These are phyloP conservation scores for Procambarus virginalis DNA, from an alignment of 1,140 invertebrate species.

Conservation along the genomic window DNA sequence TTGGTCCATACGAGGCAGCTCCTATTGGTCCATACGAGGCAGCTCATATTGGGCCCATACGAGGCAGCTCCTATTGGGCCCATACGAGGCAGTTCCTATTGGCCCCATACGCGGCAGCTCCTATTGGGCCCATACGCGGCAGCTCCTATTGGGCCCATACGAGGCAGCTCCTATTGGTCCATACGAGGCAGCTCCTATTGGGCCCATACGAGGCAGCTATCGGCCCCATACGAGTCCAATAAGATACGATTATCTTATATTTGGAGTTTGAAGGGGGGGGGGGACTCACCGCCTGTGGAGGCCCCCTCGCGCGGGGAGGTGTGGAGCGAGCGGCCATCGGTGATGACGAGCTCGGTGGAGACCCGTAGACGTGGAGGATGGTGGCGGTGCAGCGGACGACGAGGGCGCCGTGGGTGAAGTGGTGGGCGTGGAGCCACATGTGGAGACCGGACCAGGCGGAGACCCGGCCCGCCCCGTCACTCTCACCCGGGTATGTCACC, in stretches of 20 bases:
- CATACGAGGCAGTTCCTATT: too few relatives aligned
- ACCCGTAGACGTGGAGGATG: constrained; percentile 23
- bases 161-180: too few relatives aligned
- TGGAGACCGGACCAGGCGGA: constrained; percentile 54
- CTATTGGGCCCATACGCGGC: too few relatives aligned
- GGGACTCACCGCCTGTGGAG: background rate
- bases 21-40: too few relatives aligned
- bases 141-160: too few relatives aligned
- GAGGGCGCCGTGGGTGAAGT: constrained; percentile 37
- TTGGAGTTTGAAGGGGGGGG: background rate
- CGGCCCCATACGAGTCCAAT: too few relatives aligned
- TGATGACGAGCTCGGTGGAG: constrained; percentile 6
- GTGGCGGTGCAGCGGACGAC: constrained; percentile 15
- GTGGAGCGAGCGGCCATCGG: background rate
- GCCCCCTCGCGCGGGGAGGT: background rate
- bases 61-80: too few relatives aligned
- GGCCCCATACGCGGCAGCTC: too few relatives aligned
- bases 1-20: too few relatives aligned
- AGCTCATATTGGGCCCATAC: too few relatives aligned
- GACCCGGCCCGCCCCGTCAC: constrained; percentile 23
- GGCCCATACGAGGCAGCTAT: too few relatives aligned
- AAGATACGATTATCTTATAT: background rate
- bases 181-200: too few relatives aligned
- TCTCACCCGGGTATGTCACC: background rate
- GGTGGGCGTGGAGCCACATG: constrained; percentile 42